Base-by-base conservation (phyloP, 2,888 invertebrate species). In the Drosophila aldrichi region DNA sequence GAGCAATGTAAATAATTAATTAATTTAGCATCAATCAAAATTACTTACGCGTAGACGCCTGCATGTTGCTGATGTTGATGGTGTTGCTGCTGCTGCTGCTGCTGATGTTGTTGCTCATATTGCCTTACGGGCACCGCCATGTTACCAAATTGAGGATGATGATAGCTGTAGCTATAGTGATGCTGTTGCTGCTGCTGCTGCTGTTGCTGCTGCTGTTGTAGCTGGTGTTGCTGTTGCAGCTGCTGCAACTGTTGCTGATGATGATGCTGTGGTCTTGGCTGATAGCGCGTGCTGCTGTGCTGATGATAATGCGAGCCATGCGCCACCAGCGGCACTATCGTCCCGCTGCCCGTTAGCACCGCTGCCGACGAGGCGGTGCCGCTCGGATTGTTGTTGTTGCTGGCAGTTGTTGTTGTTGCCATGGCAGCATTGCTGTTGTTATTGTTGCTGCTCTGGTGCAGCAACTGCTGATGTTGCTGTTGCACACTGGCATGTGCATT, bases 71-170 rank as follows among this genome's bases (percentile, higher is more conserved):
- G 58, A 18, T 69, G 65, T 10, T 65, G 79, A 0, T 58, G 79
- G 5, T 68, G 73, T 1, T 65, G 79, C 3, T 71, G 74, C 2
- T 68, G 79, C 2, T 77, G 84, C 14, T 54, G 84, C n/a, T 29
- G 89, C 43, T 76, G 81, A 25, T 77, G 86, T 25, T 77, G 79
- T 36, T 76, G 54, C 44, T 87, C 84, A 41, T 74, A 70, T 56
- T 92, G 91, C 14, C 92, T 82, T 59, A 92, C 88, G 16, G 92
- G 89, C 66, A 92, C 92, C 10, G 92, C 88, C 92, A 92, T 92
- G 69, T 92, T 92, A 36, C 92, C 92, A 59, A 92, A 92, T 55
- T 92, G 92, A 25, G 92, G 92, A 83, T 92, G 92, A 75, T 92
- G 92, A 72, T 92, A 92, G 68, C 84, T 83, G 82, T 91, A 84